Evolutionary conservation across 2,113 vertebrate genomes (phyloP), one percentile per base, ranked within the genome.

Genomic region (Trinectes maculatus): DNA sequence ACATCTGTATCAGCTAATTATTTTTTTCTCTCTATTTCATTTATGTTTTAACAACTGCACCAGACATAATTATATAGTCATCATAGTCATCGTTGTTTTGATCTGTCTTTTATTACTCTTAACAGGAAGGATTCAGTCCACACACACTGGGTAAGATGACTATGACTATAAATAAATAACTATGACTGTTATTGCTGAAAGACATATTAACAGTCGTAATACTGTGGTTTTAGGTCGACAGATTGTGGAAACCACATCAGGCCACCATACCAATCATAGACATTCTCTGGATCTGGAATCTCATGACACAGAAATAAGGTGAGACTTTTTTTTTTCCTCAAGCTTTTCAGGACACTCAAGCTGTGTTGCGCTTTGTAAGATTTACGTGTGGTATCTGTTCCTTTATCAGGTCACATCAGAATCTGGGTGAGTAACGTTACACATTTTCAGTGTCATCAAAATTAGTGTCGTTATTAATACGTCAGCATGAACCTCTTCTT

Each of bases 281-380:
- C 70, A 58, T 28, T 92, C 83, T 16, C 61, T 90, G 63, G 90
- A 92, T 74, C 61, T 91, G 57, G 91, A 93, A 19, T 76, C 71
- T 49, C 61, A 78, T 8, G 22, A 60, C 1, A 8, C 58, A 29
- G 69, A 76, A 16, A 64, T 39, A 36, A 82, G 83, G 87, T 87
- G 15, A 5, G 26, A 10, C 11, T 39, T 59, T 48, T 0, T 34
- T 42, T 47, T 24, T n/a, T n/a, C n/a, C 25, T 60, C 4, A 12
- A 8, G 3, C 5, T 21, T 24, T 31, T 55, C 10, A 26, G 13
- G 11, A 42, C 1, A 40, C 1, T 34, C 9, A 3, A 18, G 0
- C 40, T 2, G 46, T 43, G 6, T 25, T 3, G 1, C 0, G 1
- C 26, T 8, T 19, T 6, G 0, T 56, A 15, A 56, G 22, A 77